Base-by-base conservation (phyloP, 2,113 vertebrate species). In the Narcine bancroftii region DNA sequence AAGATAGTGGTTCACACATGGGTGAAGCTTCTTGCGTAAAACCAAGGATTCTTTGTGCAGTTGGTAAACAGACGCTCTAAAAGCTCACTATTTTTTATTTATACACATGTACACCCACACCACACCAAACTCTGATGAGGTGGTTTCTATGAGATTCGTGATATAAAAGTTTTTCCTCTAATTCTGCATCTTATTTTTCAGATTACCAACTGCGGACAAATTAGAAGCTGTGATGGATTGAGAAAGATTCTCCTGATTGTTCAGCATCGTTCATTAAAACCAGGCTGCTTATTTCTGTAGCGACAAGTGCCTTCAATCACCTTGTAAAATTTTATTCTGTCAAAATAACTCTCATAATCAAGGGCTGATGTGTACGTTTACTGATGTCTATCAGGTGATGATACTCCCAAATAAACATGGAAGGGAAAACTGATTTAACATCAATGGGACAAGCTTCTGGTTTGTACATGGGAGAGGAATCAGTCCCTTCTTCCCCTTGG, bases 151-250 rank as follows among this genome's bases (percentile, higher is more conserved):
- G 50, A 56, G 19, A 19, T n/a, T 29, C 47, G 1, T 33, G 21
- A 4, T 83, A 10, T 10, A 21, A 85, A 87, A n/a, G 53, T n/a
- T 87, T 36, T 0, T 87, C 4, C 29, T 87, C 21, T 39, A 87
- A 87, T 9, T 87, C 53, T 39, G 53, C 0, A 33, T 87, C 33
- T 87, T 87, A 60, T 60, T 21, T 87, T 63, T 21, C 81, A 87
- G 81, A 87, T 63, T 87, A 87, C 33, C 81, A 87, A 63, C 81
- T 87, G 9, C 81, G 81, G 17, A 60, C 53, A 36, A 50, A 87
- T 60, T 87, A 87, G 36, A 53, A 36, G 15, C 13, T 2, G 11
- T 15, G 47, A 60, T 2, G 29, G 6, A 29, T 6, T 33, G 5
- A 56, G 81, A 60, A 85, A 63, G 7, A 36, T 63, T 6, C 29